These are phyloP conservation scores for Bufo gargarizans DNA, from an alignment of 2,113 vertebrate genomes.

Conservation along the genomic window DNA sequence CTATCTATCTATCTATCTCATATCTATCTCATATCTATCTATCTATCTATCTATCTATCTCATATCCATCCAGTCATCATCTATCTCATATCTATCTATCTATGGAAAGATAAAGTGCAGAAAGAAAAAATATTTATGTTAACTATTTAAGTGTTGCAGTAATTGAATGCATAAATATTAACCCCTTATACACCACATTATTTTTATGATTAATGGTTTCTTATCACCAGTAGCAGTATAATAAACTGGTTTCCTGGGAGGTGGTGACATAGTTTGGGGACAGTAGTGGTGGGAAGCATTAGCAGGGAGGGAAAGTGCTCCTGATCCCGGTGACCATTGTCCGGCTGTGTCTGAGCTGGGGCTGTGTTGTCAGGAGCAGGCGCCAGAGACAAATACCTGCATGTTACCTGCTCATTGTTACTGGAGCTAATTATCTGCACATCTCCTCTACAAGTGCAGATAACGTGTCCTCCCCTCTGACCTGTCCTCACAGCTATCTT, in stretches of 20 bases:
- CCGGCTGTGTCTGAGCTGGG: constrained; percentile 4
- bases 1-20: too few species aligned
- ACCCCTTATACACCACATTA: not conserved
- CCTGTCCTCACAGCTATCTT: not conserved
- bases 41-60: too few species aligned
- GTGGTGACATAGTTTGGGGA: not conserved
- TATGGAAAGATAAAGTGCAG: too few species aligned
- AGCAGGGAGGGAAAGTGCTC: not conserved
- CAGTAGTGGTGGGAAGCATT: not conserved
- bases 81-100: too few species aligned
- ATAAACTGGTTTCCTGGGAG: not conserved
- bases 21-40: too few species aligned
- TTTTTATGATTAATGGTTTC: not conserved
- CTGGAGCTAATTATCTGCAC: constrained; percentile 58
- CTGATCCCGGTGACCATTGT: constrained; percentile 37
- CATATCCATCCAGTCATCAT: too few species aligned
- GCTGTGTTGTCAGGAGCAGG: constrained; percentile 68
- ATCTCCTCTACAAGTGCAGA: constrained; percentile 12
- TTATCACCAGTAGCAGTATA: not conserved
- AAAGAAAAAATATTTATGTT: too few species aligned
- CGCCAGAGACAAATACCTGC: constrained; percentile 75
- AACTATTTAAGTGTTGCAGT: too few species aligned
- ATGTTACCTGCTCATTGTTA: constrained; percentile 68
- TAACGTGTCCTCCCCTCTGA: constrained; percentile 19
- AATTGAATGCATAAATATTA: not conserved